Conservation (phyloP, 2,797 vertebrate genomes). For the Lateolabrax maculatus region DNA sequence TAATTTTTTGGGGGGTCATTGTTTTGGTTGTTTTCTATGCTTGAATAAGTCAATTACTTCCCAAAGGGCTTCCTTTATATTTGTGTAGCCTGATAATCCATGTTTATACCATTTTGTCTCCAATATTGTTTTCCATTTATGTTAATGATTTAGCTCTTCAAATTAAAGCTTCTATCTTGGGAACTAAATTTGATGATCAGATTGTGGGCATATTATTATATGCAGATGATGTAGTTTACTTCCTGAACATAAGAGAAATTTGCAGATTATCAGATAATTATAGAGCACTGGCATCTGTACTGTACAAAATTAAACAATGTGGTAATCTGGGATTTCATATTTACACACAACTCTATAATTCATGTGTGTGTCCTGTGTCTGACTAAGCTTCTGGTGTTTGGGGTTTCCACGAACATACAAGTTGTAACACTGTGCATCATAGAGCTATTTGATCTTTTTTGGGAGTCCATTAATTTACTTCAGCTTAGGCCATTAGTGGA, state of each 20-base stretch:
- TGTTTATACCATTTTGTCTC: too few relatives aligned
- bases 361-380: not conserved
- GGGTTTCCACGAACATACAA: not conserved
- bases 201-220: too few relatives aligned
- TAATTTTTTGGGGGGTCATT: not conserved
- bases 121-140: too few relatives aligned
- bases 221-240: too few relatives aligned
- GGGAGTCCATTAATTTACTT: not conserved
- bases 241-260: too few relatives aligned
- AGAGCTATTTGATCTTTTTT: not conserved
- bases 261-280: too few relatives aligned
- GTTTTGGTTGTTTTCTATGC: slow-evolving; percentile 20
- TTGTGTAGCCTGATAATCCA: slow-evolving; percentile 25
- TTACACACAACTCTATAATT: not conserved
- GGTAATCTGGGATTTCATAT: too few relatives aligned
- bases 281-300: too few relatives aligned
- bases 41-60: slow-evolving; percentile 15
- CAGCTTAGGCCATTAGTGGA: not conserved
- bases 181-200: too few relatives aligned
- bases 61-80: slow-evolving; percentile 17
- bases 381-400: not conserved
- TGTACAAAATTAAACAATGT: too few relatives aligned
- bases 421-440: not conserved
- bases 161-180: too few relatives aligned
- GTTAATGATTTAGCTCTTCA: too few relatives aligned